phyloP scores from a whole-genome alignment of 2,888 invertebrate species.

The Eudasyphora cyanicolor region DNA sequence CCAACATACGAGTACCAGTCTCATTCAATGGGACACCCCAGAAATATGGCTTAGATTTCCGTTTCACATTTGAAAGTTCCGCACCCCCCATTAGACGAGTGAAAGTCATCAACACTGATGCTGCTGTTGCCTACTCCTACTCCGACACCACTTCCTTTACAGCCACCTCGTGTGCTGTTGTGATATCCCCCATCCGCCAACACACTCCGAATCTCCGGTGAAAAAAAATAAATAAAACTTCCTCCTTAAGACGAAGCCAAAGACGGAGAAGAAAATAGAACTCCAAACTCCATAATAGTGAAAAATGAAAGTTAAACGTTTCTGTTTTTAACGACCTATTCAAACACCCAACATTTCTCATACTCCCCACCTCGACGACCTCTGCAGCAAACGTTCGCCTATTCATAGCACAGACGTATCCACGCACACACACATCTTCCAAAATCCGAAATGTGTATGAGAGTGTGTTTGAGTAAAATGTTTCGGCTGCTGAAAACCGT shows the following conservation, averaged over 20 bases:
- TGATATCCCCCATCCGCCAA: conserved; percentile 17
- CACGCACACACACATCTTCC: conserved; percentile 25
- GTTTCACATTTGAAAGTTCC: conserved; percentile 47
- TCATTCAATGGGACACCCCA: neutral
- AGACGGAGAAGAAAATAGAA: conserved; percentile 40
- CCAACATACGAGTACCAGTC: conserved; percentile 44
- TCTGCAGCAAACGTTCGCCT: no score
- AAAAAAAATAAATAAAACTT: conserved; percentile 54
- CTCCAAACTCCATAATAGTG: conserved; percentile 56
- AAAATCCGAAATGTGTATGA: neutral
- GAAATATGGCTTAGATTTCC: conserved; percentile 48
- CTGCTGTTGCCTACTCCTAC: neutral
- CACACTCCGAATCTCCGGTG: no score
- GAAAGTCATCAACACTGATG: conserved; percentile 39
- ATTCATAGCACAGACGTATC: no score
- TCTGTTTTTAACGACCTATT: conserved; percentile 69
- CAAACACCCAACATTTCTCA: conserved; percentile 63
- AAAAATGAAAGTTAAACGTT: conserved; percentile 68
- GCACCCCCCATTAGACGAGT: neutral
- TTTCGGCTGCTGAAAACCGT: conserved; percentile 45
- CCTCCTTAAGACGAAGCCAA: conserved; percentile 27
- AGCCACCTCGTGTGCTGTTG: conserved; percentile 24
- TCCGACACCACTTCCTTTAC: neutral
- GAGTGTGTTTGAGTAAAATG: neutral
- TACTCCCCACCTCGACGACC: conserved; percentile 9